phyloP scores from a whole-genome alignment of 2,113 vertebrate species.

The Poecile atricapillus region DNA sequence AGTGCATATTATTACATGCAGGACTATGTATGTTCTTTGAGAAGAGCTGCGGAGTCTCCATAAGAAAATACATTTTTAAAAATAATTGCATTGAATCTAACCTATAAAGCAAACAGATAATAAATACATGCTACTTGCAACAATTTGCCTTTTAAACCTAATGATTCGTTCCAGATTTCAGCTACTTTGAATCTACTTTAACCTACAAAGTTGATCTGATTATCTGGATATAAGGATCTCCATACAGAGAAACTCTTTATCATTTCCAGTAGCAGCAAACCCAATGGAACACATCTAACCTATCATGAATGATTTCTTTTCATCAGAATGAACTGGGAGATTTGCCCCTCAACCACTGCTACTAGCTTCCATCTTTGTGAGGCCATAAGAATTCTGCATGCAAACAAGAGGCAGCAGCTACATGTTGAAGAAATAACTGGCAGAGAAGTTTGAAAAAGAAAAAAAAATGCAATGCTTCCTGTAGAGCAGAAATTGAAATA shows the following conservation, averaged over 20 bases:
- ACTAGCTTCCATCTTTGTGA: background rate
- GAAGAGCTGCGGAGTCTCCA: background rate
- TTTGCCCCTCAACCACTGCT: background rate
- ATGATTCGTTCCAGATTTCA: background rate
- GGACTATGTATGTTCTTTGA: background rate
- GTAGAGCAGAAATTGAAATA: background rate
- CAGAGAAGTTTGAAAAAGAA: background rate
- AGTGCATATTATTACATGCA: background rate
- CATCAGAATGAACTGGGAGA: background rate
- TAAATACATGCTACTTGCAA: background rate
- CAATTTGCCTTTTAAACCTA: background rate
- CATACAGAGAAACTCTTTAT: background rate
- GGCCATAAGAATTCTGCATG: background rate
- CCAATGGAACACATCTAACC: background rate
- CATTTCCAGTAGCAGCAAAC: background rate
- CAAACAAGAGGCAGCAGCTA: background rate
- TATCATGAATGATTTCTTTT: slow-evolving; percentile 12
- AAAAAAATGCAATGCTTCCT: background rate
- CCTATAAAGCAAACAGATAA: background rate
- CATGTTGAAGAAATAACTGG: background rate
- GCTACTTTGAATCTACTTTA: background rate
- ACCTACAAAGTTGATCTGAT: background rate
- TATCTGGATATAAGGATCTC: background rate
- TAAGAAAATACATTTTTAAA: background rate
- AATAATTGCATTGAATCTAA: background rate